phyloP scores from a whole-genome alignment of 30 jellyfish, hydroid and myxozoan genomes.

The Hydractinia echinata region DNA sequence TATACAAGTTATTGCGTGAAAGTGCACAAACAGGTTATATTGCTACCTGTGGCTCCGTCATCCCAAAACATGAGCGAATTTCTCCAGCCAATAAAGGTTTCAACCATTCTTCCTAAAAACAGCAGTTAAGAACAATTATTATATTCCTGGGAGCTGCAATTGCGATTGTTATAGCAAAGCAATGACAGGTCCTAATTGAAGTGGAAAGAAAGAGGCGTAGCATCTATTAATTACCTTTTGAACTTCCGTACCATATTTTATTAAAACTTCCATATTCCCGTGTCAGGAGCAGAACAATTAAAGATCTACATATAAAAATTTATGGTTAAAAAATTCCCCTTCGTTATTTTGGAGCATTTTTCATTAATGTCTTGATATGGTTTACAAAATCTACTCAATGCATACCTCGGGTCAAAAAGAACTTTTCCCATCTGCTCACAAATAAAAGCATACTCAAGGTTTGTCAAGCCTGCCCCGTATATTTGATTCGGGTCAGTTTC shows the following conservation, averaged over 20 bases:
- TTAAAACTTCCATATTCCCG: conserved; percentile 94
- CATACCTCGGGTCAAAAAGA: conserved; percentile 78
- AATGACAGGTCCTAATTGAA: too few species aligned
- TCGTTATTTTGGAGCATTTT: too few species aligned
- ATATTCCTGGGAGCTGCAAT: too few species aligned
- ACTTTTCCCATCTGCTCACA: conserved; percentile 91
- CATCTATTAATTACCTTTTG: conserved; percentile 51
- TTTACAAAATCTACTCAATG: neutral
- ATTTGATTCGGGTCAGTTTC: conserved; percentile 73
- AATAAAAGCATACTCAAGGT: conserved; percentile 81
- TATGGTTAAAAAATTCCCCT: neutral
- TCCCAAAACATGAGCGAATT: conserved; percentile 90
- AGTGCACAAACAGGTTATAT: neutral
- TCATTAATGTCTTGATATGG: neutral
- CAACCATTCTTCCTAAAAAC: conserved; percentile 75
- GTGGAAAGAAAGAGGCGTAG: neutral
- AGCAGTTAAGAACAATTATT: neutral
- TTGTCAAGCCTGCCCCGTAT: conserved; percentile 87
- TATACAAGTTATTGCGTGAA: too few species aligned
- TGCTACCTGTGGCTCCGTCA: conserved; percentile 84
- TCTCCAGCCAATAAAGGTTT: conserved; percentile 70
- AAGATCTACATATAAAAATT: conserved; percentile 40
- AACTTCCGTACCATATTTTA: conserved; percentile 80
- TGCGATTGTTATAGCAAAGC: too few species aligned
- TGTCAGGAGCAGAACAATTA: conserved; percentile 96